Evolutionary conservation across 2,888 invertebrate species (phyloP), one percentile per base, ranked within the genome.

Genomic region (Gryllus longicercus): DNA sequence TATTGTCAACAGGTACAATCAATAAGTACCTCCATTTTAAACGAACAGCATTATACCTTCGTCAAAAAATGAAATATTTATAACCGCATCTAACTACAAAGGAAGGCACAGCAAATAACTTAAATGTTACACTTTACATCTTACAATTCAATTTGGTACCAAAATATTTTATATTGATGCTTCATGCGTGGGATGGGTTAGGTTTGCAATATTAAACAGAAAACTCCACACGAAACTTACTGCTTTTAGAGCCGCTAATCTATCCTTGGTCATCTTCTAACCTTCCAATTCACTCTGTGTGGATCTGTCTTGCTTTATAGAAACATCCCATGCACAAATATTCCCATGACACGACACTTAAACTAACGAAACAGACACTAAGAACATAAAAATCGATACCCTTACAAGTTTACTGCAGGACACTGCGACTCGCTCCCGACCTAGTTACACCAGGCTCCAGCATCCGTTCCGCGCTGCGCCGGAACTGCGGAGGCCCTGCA

Each of bases 231-330:
- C 51, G 74, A 79, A 79, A 86, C 94, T 93, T 91, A 95, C 95
- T 93, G 96, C 96, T 91, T 95, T 95, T 87, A 96, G 93, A 89
- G 96, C 96, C 91, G 96, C 96, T 92, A 96, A 93, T 93, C 96
- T 96, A 92, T 96, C 96, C 93, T 96, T 96, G 90, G 96, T 96
- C 96, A 96, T 96, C 89, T 87, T 92, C 89, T 88, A 89, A 86
- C 88, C 88, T 88, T 88, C 85, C 84, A 85, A 89, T 90, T 91
- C 91, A 91, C 92, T 91, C 91, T 90, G 90, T 90, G 90, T 90
- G 87, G 89, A 89, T 89, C 90, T 90, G 90, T 90, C 90, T 90
- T 88, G 88, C 89, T 90, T 91, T 89, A 90, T 90, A 90, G 91
- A 91, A 91, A 90, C 91, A 91, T 93, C 93, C 93, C 93, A 93